Evolutionary conservation across 2,888 invertebrate species (phyloP), one percentile per base, ranked within the genome.

Genomic region (Lymantria dispar): DNA sequence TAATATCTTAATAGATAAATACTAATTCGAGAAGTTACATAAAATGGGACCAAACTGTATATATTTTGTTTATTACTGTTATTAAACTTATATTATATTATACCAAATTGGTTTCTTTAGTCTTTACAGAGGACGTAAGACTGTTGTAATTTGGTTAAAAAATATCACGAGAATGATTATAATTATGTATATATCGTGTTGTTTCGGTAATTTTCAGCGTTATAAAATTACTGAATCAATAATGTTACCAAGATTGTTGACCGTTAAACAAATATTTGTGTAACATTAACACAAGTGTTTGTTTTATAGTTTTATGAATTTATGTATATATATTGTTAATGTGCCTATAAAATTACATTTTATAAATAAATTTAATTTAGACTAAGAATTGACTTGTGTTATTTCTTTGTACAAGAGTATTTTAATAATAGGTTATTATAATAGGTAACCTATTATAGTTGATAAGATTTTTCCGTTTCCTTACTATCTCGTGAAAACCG

Each of bases 111-210:
- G 58, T 65, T 66, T 78, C 76, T 62, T 10, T 33, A 33, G 80
- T 82, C 80, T 84, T 80, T 57, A 57, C 31, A 60, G 83, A 84
- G 87, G 86, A 87, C 86, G 83, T 60, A 80, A 83, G 83, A 80
- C 80, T 80, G 78, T 74, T 68, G 64, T 64, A 46, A 62, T 62
- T 56, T 64, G 62, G 67, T 64, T 33, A 52, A 68, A 61, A 52
- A 33, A 45, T 36, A 53, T 54, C 47, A 60, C 49, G 51, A 64
- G 52, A 58, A 54, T 39, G 22, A 2, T 41, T 52, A 40, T 64
- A n/a, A n/a, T n/a, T n/a, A 40, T 41, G 10, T 50, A 22, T 22
- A 22, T 22, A 3, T 29, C 13, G 44, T 45, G 52, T 46, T 37
- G 40, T 51, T 59, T 65, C 37, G 52, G 38, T 56, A 44, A 55